Percentiles rank a stretch among this genome's conserved stretches.
Evolutionary conservation across 1,140 invertebrate species (phyloP).

Genomic region (Schlechtendalia chinensis): DNA sequence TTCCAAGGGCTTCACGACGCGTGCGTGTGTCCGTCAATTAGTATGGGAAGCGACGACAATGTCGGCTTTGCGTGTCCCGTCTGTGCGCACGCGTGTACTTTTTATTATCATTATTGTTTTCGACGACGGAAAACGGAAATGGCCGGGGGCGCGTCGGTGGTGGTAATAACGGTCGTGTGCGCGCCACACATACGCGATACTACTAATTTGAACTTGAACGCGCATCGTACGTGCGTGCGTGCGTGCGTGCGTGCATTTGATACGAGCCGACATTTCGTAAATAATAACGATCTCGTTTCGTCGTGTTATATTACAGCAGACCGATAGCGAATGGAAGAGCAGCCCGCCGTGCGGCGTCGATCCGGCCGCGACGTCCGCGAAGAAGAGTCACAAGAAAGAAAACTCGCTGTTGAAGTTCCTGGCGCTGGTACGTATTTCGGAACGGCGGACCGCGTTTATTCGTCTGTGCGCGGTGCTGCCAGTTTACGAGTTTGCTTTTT

Average conservation of each 20-base stretch:
- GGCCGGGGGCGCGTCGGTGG: too few species aligned
- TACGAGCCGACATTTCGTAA: too few species aligned
- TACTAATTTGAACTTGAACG: too few species aligned
- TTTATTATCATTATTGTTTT: not conserved
- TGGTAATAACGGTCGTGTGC: too few species aligned
- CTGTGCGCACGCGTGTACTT: not conserved
- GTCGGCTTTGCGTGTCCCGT: too few species aligned
- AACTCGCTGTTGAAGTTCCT: slow-evolving; percentile 66
- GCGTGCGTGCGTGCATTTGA: too few species aligned
- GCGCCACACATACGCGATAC: too few species aligned
- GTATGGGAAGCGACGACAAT: slow-evolving; percentile 15
- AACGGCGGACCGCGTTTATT: too few species aligned
- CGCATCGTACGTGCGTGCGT: too few species aligned
- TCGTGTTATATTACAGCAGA: slow-evolving; percentile 9
- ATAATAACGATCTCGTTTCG: too few species aligned
- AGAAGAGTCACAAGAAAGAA: slow-evolving; percentile 55
- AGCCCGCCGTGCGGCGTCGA: slow-evolving; percentile 20
- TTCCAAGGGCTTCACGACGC: slow-evolving; percentile 27
- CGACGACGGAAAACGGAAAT: not conserved
- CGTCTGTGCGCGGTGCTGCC: too few species aligned
- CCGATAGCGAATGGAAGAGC: slow-evolving; percentile 42
- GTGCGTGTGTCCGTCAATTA: not conserved
- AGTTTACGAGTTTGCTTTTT: not conserved
- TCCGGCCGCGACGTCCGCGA: slow-evolving; percentile 14
- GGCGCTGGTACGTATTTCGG: slow-evolving; percentile 63